Percentiles rank a stretch among this genome's conserved stretches.
phyloP scores from a whole-genome alignment of 2,797 vertebrate genomes.

The Pygocentrus nattereri region DNA sequence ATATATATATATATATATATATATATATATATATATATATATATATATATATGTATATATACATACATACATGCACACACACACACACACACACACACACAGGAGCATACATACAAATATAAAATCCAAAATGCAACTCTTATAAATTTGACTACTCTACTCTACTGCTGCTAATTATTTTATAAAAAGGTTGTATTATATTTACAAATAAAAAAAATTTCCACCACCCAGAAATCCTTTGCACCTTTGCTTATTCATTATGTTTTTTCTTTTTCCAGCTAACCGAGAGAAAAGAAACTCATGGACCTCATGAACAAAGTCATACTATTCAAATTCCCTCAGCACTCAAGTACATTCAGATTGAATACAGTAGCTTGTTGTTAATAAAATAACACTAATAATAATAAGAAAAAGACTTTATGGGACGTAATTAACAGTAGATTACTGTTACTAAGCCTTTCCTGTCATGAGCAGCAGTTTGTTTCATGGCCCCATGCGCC shows the following conservation, averaged over 20 bases:
- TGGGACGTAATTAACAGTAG: slow-evolving; percentile 7
- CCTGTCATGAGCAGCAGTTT: slow-evolving; percentile 54
- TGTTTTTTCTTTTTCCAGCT: background rate
- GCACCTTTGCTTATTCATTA: too few relatives aligned
- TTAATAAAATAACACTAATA: background rate
- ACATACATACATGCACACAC: too few relatives aligned
- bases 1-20: too few relatives aligned
- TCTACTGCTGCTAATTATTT: too few relatives aligned
- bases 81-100: too few relatives aligned
- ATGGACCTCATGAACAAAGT: background rate
- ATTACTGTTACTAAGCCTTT: slow-evolving; percentile 3
- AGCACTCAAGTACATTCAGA: background rate
- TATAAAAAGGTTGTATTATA: too few relatives aligned
- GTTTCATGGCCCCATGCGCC: slow-evolving; percentile 60
- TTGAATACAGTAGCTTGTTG: background rate
- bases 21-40: too few relatives aligned
- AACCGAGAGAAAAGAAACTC: background rate
- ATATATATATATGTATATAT: too few relatives aligned
- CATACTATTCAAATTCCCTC: background rate
- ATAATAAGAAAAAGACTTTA: background rate
- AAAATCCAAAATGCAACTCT: too few relatives aligned
- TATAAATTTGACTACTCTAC: too few relatives aligned
- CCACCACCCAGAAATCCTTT: background rate
- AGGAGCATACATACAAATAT: too few relatives aligned
- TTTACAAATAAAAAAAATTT: too few relatives aligned